Conservation (phyloP, 2,797 vertebrate species). For the Mastacembelus armatus region DNA sequence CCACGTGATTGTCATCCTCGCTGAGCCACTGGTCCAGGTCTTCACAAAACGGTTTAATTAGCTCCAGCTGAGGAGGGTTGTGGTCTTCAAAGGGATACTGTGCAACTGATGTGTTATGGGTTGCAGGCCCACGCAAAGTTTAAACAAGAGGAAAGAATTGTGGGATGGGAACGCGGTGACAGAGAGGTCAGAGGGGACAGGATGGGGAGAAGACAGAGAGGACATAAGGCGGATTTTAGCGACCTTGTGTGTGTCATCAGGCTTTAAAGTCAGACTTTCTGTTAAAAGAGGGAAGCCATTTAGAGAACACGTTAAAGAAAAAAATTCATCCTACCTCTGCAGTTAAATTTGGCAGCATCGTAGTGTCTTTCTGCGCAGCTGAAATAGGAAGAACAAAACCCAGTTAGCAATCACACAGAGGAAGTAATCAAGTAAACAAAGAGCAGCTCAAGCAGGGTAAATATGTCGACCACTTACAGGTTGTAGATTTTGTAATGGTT, state of each 20-base stretch:
- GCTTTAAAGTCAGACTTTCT: slow-evolving; percentile 1
- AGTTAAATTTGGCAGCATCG: slow-evolving; percentile 99
- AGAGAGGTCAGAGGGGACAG: slow-evolving; percentile 29
- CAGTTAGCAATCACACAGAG: slow-evolving; percentile 59
- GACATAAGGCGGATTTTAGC: slow-evolving; percentile 25
- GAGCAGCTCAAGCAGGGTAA: slow-evolving; percentile 17
- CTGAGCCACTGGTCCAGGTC: slow-evolving; percentile 99
- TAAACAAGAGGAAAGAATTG: slow-evolving; percentile 7
- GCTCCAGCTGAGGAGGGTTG: slow-evolving; percentile 99
- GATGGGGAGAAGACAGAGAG: slow-evolving; percentile 4
- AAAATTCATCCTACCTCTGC: slow-evolving; percentile 92
- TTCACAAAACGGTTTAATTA: slow-evolving; percentile 99
- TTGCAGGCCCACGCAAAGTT: slow-evolving; percentile 47
- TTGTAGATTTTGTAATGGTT: slow-evolving; percentile 99
- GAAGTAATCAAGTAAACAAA: slow-evolving; percentile 51
- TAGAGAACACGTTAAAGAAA: not conserved
- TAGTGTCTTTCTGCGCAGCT: slow-evolving; percentile 99
- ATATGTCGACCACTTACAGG: slow-evolving; percentile 91
- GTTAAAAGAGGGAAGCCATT: slow-evolving; percentile 1
- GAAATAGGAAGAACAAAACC: slow-evolving; percentile 72
- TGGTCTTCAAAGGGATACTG: slow-evolving; percentile 99
- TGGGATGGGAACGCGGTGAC: not conserved
- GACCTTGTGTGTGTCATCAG: slow-evolving; percentile 11
- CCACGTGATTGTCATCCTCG: slow-evolving; percentile 99
- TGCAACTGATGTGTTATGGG: slow-evolving; percentile 88